Base-by-base conservation (phyloP, 1,140 invertebrate species). In the Drosophila willistoni region DNA sequence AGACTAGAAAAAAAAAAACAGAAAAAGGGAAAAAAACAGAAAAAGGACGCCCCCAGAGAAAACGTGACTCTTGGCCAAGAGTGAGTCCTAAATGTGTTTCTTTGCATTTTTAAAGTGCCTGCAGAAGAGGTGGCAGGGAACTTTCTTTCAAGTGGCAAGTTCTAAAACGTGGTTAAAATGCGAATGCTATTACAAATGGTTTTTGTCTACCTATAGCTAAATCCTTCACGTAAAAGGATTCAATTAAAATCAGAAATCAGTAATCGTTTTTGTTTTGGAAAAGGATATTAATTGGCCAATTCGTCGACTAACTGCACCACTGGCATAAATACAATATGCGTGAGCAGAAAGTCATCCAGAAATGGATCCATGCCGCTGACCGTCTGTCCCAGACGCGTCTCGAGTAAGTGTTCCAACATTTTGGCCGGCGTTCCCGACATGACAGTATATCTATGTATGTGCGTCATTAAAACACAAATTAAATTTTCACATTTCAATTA, bases 361-460 rank as follows among this genome's bases (percentile, higher is more conserved):
- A 97, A 96, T 61, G 94, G 94, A 77, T 93, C 93, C 65, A 92
- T 92, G 47, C 93, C 92, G 56, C 93, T 92, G 14, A 93, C 92
- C 60, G 93, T 84, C 65, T 94, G 94, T 73, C 96, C 95, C 69
- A 97, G 93, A 74, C 96, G 93, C 19, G 96, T 97, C 91, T 98
- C 97, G 63, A 98, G 92, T 17, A 98, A 93, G 92, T 97, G 96
- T 92, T 98, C 97, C 70, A 98, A 92, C 95, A 97, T 97, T 92
- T 98, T 98, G 85, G 96, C 95, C 22, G 97, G 95, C 47, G 96
- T 96, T 39, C 97, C 97, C 65, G 97, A 96, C 95, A 98, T 97
- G 39, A 98, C 96, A 79, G 96, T 97, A 92, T 98, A 98, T 92
- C 96, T 97, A 55, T 14, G 33, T 14, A 39, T 29, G 19, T 22